phyloP scores from a whole-genome alignment of 1,140 invertebrate species.

The Formica exsecta region DNA sequence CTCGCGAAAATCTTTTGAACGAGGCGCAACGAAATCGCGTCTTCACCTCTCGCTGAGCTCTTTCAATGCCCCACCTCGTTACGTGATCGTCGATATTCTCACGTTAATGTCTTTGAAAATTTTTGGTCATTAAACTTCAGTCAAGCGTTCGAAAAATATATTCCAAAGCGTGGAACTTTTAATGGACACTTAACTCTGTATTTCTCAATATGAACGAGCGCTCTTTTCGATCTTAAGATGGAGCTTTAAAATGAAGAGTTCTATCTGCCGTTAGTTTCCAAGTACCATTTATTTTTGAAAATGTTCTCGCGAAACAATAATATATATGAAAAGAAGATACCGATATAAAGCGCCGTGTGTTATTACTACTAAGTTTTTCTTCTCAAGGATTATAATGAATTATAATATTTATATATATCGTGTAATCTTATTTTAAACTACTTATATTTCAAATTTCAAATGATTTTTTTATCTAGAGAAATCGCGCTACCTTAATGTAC shows the following conservation, averaged over 20 bases:
- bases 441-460: not conserved
- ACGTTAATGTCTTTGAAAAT: conserved; percentile 41
- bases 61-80: conserved; percentile 6
- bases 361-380: not conserved
- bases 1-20: conserved; percentile 46
- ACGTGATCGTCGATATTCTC: conserved; percentile 30
- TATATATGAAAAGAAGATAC: not conserved
- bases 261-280: not conserved
- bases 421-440: not conserved
- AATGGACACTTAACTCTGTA: not conserved
- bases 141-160: conserved; percentile 34
- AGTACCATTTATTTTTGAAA: no score
- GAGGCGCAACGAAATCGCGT: conserved; percentile 36
- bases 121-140: conserved; percentile 37
- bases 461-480: not conserved
- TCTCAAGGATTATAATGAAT: not conserved
- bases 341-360: not conserved
- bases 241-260: not conserved
- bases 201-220: not conserved
- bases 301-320: not conserved
- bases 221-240: not conserved
- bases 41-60: conserved; percentile 6
- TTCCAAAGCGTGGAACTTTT: not conserved
- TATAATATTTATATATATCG: not conserved
- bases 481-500: not conserved